A percentile compares a stretch with the other conserved stretches of the same genome.
Conservation (phyloP, 2,888 invertebrate genomes). For the Oxyscelio sp. region DNA sequence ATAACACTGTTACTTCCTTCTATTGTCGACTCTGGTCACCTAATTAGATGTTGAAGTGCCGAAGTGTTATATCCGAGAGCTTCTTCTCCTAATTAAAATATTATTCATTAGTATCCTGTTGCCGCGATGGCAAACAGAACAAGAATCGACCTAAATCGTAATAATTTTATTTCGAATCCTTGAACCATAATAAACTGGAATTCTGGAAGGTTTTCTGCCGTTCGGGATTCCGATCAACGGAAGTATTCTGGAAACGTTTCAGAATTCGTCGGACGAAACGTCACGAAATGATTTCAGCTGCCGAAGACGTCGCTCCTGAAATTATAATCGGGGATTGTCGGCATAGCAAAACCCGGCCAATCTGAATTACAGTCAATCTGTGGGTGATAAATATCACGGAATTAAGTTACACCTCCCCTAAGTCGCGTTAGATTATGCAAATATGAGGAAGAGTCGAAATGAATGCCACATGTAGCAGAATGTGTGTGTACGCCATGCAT, state of each 20-base stretch:
- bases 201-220: constrained; percentile 10
- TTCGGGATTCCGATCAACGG: constrained; percentile 18
- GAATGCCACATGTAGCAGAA: constrained; percentile 41
- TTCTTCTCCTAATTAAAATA: constrained; percentile 28
- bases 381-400: constrained; percentile 68
- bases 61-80: constrained; percentile 19
- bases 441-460: constrained; percentile 63
- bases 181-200: constrained; percentile 24
- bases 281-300: constrained; percentile 7
- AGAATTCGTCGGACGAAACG: background rate
- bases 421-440: constrained; percentile 71
- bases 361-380: constrained; percentile 52
- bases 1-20: constrained; percentile 51
- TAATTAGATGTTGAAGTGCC: constrained; percentile 61
- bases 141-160: constrained; percentile 6
- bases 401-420: constrained; percentile 65
- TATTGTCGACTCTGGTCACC: constrained; percentile 28
- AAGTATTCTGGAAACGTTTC: constrained; percentile 27
- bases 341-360: background rate
- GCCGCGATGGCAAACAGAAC: constrained; percentile 22
- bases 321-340: constrained; percentile 10
- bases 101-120: background rate
- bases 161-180: constrained; percentile 29
- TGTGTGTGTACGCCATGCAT: constrained; percentile 23
- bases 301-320: constrained; percentile 5